Conservation (phyloP, 1,140 invertebrate species). For the Acromyrmex echinatior region DNA sequence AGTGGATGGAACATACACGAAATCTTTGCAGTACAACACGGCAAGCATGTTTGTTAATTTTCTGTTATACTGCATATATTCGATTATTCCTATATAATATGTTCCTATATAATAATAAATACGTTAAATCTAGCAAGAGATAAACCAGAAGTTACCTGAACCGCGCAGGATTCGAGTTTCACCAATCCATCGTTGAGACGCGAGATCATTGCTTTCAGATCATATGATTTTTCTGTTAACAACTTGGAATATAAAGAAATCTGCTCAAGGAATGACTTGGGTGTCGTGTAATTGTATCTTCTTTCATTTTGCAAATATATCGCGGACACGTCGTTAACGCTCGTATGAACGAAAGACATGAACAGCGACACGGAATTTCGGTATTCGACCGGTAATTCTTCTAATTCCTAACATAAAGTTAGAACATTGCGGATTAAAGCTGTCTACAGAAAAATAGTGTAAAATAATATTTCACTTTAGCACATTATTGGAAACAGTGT, state of each 20-base stretch:
- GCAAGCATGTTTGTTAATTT: background rate
- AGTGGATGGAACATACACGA: background rate
- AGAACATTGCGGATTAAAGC: background rate
- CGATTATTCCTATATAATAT: background rate
- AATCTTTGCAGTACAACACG: background rate
- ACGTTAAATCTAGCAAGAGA: no score
- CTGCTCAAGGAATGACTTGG: slow-evolving; percentile 98
- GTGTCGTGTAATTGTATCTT: slow-evolving; percentile 98
- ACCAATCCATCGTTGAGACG: slow-evolving; percentile 95
- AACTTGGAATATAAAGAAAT: slow-evolving; percentile 95
- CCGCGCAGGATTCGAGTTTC: slow-evolving; percentile 93
- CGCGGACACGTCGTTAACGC: slow-evolving; percentile 95
- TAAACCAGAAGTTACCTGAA: slow-evolving; percentile 88
- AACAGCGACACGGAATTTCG: slow-evolving; percentile 91
- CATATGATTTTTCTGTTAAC: slow-evolving; percentile 91
- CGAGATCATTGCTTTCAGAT: slow-evolving; percentile 92
- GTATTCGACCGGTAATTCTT: slow-evolving; percentile 78
- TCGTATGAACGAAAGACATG: slow-evolving; percentile 96
- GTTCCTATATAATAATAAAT: background rate
- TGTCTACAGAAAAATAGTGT: background rate
- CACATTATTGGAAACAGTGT: background rate
- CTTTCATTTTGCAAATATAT: slow-evolving; percentile 94
- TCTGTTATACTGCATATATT: background rate
- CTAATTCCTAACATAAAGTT: slow-evolving; percentile 73
- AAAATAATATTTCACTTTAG: background rate